Evolutionary conservation across 1,140 invertebrate species (phyloP).

Genomic region (Tribolium madens): DNA sequence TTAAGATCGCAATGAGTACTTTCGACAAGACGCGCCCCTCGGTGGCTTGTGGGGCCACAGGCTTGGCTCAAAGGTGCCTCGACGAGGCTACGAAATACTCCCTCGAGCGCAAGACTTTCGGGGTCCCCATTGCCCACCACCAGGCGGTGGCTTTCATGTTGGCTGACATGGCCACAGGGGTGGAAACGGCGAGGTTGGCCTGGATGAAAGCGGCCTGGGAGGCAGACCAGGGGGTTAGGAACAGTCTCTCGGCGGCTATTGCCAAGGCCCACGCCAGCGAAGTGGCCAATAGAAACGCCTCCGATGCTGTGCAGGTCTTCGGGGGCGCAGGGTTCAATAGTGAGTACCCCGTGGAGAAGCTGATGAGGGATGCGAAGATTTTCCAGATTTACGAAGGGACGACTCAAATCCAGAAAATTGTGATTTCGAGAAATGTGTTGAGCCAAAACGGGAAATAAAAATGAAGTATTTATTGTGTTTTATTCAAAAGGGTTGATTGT

Average conservation of each 20-base stretch:
- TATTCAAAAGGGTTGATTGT: not conserved
- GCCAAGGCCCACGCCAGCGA: constrained; percentile 93
- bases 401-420: constrained; percentile 94
- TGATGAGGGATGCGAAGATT: constrained; percentile 98
- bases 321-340: constrained; percentile 96
- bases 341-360: constrained; percentile 97
- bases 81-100: constrained; percentile 94
- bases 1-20: constrained; percentile 95
- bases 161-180: constrained; percentile 93
- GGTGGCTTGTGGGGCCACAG: constrained; percentile 89
- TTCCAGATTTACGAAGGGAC: constrained; percentile 99
- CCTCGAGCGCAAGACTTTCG: constrained; percentile 93
- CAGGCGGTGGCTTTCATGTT: constrained; percentile 94
- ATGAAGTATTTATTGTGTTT: not conserved
- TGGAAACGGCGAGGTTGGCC: constrained; percentile 87
- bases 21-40: constrained; percentile 93
- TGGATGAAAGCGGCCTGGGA: constrained; percentile 90
- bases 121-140: constrained; percentile 82
- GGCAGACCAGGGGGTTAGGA: constrained; percentile 81
- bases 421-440: constrained; percentile 76
- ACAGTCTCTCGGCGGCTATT: constrained; percentile 89
- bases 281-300: constrained; percentile 92
- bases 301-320: constrained; percentile 95
- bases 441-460: not conserved
- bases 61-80: constrained; percentile 87